Evolutionary conservation across 2,113 vertebrate genomes (phyloP), one percentile per base, ranked within the genome.

Genomic region (Megaceryle torquata): DNA sequence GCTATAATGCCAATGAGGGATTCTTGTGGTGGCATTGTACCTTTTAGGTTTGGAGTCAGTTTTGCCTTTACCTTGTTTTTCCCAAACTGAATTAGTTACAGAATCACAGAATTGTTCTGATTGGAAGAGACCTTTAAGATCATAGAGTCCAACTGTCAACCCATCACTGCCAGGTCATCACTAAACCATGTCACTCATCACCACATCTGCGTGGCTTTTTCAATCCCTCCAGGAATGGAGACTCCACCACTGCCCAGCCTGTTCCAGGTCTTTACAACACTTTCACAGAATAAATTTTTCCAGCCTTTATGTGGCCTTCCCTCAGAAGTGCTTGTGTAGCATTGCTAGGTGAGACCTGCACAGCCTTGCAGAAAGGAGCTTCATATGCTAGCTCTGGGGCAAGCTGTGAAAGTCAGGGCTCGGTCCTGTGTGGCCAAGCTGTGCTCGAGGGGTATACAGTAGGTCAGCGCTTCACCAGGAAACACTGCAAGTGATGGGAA

Each of bases 371-470:
- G 43, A 53, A 21, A 33, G 48, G 48, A 71, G 14, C 25, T 82
- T 70, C 3, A 2, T 48, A 12, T n/a, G 33, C 31, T 10, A 10
- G 6, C 33, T 26, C 28, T 28, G 50, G 28, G 46, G 18, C 0
- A 1, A 94, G 18, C 28, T 0, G 0, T 29, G 22, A 31, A 56
- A 87, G 43, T 10, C 37, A 10, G 41, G 53, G 51, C 39, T 81
- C 35, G 10, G 39, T 15, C 12, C 43, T n/a, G 29, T 17, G 12
- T 70, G 80, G 48, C 33, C 31, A 39, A 78, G 22, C 43, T 4
- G 1, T 53, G 46, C 54, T 39, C 4, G 1, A 24, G 9, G 14
- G 22, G 1, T 7, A 20, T 87, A 44, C 75, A 84, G 41, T 39
- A 76, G 35, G 18, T 29, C 64, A 82, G 43, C 15, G 15, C 26